phyloP scores from a whole-genome alignment of 1,140 invertebrate genomes.

The Drosophila trapezifrons region DNA sequence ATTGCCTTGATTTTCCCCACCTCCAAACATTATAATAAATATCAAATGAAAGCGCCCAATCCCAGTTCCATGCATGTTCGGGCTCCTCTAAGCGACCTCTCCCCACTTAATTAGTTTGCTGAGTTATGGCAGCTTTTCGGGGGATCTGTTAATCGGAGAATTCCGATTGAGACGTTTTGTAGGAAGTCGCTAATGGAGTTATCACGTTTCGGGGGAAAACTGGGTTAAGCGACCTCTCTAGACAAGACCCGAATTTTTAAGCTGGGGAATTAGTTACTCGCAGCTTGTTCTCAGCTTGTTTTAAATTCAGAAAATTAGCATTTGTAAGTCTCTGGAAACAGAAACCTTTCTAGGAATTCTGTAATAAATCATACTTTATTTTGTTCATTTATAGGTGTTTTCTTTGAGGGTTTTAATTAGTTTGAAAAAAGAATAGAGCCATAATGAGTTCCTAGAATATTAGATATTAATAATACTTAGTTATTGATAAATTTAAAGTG shows the following conservation, averaged over 20 bases:
- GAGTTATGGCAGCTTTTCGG: slow-evolving; percentile 42
- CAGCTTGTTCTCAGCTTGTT: slow-evolving; percentile 15
- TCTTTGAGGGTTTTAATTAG: no score
- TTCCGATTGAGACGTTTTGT: slow-evolving; percentile 54
- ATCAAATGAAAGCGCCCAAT: slow-evolving; percentile 45
- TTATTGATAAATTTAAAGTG: background rate
- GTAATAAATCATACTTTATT: slow-evolving; percentile 16
- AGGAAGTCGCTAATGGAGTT: slow-evolving; percentile 53
- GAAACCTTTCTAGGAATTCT: background rate
- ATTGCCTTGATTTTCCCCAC: slow-evolving; percentile 49
- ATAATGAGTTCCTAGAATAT: background rate
- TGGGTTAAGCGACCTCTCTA: slow-evolving; percentile 33
- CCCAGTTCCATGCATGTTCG: background rate
- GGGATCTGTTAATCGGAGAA: slow-evolving; percentile 27
- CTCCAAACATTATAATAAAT: slow-evolving; percentile 56
- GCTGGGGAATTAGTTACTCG: slow-evolving; percentile 22
- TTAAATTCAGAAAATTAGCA: slow-evolving; percentile 18
- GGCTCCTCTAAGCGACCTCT: slow-evolving; percentile 23
- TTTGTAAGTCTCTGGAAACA: background rate
- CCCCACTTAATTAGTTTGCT: slow-evolving; percentile 58
- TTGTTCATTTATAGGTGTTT: background rate
- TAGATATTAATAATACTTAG: background rate
- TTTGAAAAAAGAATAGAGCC: background rate
- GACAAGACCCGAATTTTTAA: slow-evolving; percentile 21
- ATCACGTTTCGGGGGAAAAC: slow-evolving; percentile 42